Conservation (phyloP, 2,888 invertebrate species). For the Lithodes maja region DNA sequence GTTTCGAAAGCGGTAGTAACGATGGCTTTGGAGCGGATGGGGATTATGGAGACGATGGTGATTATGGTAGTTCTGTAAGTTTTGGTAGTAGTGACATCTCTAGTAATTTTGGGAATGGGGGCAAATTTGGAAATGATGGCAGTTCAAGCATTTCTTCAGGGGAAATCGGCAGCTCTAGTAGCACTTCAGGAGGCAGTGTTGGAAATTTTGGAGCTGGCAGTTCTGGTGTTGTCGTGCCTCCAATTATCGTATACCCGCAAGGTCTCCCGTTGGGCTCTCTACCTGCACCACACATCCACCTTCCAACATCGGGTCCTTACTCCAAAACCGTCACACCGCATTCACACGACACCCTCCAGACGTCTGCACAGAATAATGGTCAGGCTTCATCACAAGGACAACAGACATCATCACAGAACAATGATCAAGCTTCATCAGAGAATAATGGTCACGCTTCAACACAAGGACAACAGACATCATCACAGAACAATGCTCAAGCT, state of each 20-base stretch:
- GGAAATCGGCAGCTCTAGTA: not conserved
- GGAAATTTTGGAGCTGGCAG: not conserved
- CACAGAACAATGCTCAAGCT: not conserved
- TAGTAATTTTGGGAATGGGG: not conserved
- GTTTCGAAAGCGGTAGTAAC: constrained; percentile 4
- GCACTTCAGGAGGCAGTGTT: not conserved
- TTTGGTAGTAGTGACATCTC: not conserved
- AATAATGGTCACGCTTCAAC: not conserved
- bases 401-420: not conserved
- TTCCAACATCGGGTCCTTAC: not conserved
- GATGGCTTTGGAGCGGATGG: not conserved
- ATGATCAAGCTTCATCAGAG: not conserved
- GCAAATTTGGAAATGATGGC: not conserved
- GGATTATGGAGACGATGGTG: not conserved
- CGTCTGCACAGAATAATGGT: not conserved
- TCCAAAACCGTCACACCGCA: not conserved
- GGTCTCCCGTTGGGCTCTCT: not conserved
- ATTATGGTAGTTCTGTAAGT: not conserved
- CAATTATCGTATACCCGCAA: not conserved
- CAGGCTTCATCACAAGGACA: not conserved
- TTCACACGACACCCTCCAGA: not conserved
- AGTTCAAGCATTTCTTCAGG: not conserved
- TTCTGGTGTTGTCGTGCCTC: not conserved
- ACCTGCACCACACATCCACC: not conserved
- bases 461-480: not conserved